Base-by-base conservation (phyloP, 2,888 invertebrate species). In the Caenorhabditis afra region DNA sequence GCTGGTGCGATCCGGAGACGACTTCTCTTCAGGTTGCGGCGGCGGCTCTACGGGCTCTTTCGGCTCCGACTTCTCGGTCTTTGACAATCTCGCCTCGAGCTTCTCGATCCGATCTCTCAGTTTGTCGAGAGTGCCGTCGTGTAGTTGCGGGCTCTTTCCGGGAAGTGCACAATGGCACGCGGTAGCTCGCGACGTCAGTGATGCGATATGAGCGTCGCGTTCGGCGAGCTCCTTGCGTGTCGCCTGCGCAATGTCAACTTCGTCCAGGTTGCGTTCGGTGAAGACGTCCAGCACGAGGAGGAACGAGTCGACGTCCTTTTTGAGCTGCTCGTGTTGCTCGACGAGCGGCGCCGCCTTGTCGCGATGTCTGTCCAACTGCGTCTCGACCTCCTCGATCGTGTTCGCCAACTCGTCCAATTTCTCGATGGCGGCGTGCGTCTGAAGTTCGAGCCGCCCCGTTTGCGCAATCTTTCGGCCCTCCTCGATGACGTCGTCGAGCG, bases 391-490 rank as follows among this genome's bases (percentile, higher is more conserved):
- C 49, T 74, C 78, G 12, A 68, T 65, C 58, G 78, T 68, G 37
- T 81, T 78, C 16, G 79, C 75, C 22, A 88, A 50, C 58, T 83
- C 76, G 62, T 90, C 90, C 39, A 90, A 77, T 23, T 82, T 68
- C 45, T 88, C 88, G 35, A 90, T 84, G 0, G 85, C 86, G 10
- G 81, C 66, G 58, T 88, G 88, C 4, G 83, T 81, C 22, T 81
- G 71, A 47, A 90, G 74, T 62, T 90, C 90, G 70, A 87, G 76
- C 0, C 86, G 73, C 14, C 89, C 90, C n/a, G 61, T 79, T 29
- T 87, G 78, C 1, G 90, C 89, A 61, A 89, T 68, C 29, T 73
- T 61, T 44, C 86, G 64, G 45, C 88, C 88, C 14, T 84, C 86
- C 37, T 79, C 81, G n/a, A 89, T 79, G 0, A 87, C 65, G 11